phyloP scores from a whole-genome alignment of 1,140 invertebrate genomes.

The Octopus bimaculoides region DNA sequence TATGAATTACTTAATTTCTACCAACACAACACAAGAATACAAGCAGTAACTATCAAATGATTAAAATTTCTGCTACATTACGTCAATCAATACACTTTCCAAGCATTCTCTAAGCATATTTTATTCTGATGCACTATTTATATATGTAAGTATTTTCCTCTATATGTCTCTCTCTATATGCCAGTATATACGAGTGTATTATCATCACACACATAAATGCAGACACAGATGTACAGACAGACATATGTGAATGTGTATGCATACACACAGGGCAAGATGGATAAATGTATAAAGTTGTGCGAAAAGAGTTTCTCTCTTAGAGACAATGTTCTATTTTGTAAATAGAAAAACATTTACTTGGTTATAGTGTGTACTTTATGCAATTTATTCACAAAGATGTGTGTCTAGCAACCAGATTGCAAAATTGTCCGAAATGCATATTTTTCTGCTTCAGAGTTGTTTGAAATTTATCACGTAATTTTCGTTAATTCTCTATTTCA shows the following conservation, averaged over 20 bases:
- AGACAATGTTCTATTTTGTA: neutral
- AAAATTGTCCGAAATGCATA: too few species aligned
- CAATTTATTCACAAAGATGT: too few species aligned
- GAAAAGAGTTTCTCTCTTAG: neutral
- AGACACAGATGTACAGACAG: neutral
- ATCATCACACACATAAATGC: neutral
- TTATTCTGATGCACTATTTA: neutral
- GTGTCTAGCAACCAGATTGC: too few species aligned
- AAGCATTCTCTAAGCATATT: neutral
- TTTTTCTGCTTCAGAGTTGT: too few species aligned
- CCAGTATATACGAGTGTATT: neutral
- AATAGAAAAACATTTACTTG: too few species aligned
- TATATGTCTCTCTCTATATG: neutral
- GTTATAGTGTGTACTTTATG: too few species aligned
- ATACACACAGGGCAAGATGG: neutral
- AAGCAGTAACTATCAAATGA: neutral
- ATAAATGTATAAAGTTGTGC: neutral
- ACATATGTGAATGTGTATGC: neutral
- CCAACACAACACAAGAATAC: neutral
- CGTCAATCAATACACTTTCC: neutral
- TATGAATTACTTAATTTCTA: too few species aligned
- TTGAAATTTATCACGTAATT: too few species aligned
- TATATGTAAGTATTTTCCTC: neutral
- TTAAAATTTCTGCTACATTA: neutral
- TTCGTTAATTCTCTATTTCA: too few species aligned